These are phyloP conservation scores for Neoniphon sammara DNA, from an alignment of 2,797 vertebrate species.

Conservation along the genomic window DNA sequence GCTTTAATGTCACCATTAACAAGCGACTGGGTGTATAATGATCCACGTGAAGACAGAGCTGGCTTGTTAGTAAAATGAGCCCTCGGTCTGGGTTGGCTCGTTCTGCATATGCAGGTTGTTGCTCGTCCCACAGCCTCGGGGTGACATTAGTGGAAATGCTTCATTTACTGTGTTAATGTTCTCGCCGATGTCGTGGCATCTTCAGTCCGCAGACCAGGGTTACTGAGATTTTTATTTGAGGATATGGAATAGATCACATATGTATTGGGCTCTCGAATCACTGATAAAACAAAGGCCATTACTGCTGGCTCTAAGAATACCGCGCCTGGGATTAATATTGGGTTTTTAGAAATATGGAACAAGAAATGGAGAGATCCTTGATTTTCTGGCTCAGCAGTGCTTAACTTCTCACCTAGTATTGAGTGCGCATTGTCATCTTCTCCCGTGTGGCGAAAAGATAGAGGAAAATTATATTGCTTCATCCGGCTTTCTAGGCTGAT, in stretches of 20 bases:
- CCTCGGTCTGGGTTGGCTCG: conserved; percentile 18
- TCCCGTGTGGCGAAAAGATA: not conserved
- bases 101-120: conserved; percentile 9
- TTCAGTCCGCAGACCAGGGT: conserved; percentile 25
- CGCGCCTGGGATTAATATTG: not conserved
- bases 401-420: not conserved
- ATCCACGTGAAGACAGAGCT: conserved; percentile 42
- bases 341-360: not conserved
- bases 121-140: conserved; percentile 16
- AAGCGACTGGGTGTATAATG: conserved; percentile 54
- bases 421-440: not conserved
- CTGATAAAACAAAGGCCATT: not conserved
- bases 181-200: conserved; percentile 27
- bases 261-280: not conserved
- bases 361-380: not conserved
- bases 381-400: not conserved
- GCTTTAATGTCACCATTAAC: conserved; percentile 59
- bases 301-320: not conserved
- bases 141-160: conserved; percentile 50
- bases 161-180: conserved; percentile 52
- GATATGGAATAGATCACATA: conserved; percentile 4
- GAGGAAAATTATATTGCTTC: not conserved
- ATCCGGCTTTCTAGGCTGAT: not conserved
- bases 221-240: conserved; percentile 15
- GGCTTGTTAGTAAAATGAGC: conserved; percentile 48